phyloP scores from a whole-genome alignment of 1,140 invertebrate genomes.

The Eciton burchellii region DNA sequence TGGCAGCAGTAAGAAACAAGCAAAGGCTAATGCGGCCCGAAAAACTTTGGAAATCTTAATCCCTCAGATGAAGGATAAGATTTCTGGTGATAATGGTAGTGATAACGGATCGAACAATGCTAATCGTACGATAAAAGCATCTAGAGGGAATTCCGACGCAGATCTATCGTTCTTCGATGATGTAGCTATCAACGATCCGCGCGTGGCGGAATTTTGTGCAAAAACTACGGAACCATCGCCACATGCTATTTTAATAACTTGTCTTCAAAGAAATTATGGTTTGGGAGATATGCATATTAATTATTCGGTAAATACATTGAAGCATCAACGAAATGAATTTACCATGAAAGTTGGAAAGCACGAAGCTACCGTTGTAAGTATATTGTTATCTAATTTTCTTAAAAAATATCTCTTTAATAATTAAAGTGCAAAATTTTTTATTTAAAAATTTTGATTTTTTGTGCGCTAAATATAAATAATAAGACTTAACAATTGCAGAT shows the following conservation, averaged over 20 bases:
- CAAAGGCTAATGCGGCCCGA: slow-evolving; percentile 96
- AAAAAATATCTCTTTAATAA: slow-evolving; percentile 3
- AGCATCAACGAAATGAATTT: slow-evolving; percentile 97
- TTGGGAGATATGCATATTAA: slow-evolving; percentile 95
- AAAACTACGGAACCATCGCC: slow-evolving; percentile 98
- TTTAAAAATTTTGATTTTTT: too few species aligned
- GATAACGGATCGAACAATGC: slow-evolving; percentile 85
- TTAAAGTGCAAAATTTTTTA: neutral
- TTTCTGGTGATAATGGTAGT: slow-evolving; percentile 86
- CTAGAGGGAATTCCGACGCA: slow-evolving; percentile 82
- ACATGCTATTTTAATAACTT: slow-evolving; percentile 96
- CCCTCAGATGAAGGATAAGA: slow-evolving; percentile 95
- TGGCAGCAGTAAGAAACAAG: slow-evolving; percentile 97
- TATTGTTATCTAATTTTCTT: neutral
- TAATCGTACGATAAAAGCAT: slow-evolving; percentile 82
- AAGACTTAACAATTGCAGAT: slow-evolving; percentile 75
- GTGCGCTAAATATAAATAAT: too few species aligned
- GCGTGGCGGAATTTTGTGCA: slow-evolving; percentile 96
- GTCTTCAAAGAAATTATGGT: slow-evolving; percentile 97
- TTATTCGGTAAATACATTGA: slow-evolving; percentile 94
- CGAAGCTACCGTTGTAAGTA: slow-evolving; percentile 90
- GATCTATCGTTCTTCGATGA: slow-evolving; percentile 95
- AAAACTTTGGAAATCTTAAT: slow-evolving; percentile 96
- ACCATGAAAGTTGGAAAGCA: slow-evolving; percentile 98
- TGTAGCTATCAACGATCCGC: slow-evolving; percentile 96